Conservation (phyloP, 2,888 invertebrate species). For the Apodemia arnacis region DNA sequence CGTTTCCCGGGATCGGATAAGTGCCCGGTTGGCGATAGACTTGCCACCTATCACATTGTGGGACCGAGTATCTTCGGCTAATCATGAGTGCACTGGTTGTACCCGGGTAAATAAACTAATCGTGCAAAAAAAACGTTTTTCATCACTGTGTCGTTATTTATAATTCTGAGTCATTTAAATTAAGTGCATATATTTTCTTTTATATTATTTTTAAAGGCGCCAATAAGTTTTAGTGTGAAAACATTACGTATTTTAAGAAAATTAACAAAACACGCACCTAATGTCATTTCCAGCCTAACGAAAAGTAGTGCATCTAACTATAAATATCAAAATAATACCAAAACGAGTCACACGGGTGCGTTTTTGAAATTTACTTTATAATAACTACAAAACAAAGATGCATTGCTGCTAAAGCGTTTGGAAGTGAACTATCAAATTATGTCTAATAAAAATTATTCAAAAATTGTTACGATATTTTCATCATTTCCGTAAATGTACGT, state of each 20-base stretch:
- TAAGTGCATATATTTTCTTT: background rate
- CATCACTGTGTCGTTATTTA: background rate
- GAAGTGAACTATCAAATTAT: background rate
- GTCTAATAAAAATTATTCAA: background rate
- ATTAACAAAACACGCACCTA: background rate
- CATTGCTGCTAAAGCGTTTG: background rate
- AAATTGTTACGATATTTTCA: background rate
- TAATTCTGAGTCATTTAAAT: background rate
- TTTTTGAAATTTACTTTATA: background rate
- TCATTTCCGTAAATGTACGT: background rate
- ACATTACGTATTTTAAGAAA: background rate
- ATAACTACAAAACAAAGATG: background rate
- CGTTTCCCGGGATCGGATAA: no score
- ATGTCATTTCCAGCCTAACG: background rate
- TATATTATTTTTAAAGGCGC: background rate
- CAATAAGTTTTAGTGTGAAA: background rate
- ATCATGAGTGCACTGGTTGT: no score
- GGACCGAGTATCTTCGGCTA: no score
- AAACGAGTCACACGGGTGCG: background rate
- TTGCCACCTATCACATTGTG: no score
- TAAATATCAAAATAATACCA: background rate
- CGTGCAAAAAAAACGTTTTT: background rate
- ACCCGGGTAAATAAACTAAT: background rate
- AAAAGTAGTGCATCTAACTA: background rate
- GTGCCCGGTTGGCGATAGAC: no score